Conservation (phyloP, 2,797 vertebrate genomes). For the Sebastes taczanowskii region DNA sequence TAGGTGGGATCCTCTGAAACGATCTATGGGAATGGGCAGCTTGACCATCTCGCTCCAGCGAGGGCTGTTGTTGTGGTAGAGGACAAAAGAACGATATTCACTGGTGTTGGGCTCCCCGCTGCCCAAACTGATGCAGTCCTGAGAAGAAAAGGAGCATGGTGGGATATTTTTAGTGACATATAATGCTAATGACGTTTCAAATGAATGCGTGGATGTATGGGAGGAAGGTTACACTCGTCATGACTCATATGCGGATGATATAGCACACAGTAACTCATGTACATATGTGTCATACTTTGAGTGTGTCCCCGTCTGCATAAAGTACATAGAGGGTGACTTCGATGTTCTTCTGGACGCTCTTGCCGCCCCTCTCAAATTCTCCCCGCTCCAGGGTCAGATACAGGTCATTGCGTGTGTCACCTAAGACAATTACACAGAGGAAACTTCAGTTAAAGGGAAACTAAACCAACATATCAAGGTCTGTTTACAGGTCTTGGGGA, state of each 20-base stretch:
- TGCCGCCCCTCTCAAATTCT: constrained; percentile 97
- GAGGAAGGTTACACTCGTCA: constrained; percentile 4
- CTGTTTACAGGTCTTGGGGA: background rate
- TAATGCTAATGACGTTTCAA: background rate
- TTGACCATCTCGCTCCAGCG: constrained; percentile 99
- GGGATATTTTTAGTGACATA: background rate
- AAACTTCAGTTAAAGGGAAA: constrained; percentile 6
- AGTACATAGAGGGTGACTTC: constrained; percentile 98
- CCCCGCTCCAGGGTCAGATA: constrained; percentile 96
- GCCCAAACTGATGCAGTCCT: constrained; percentile 98
- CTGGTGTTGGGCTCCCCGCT: constrained; percentile 92
- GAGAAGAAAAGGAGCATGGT: constrained; percentile 10
- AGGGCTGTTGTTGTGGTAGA: constrained; percentile 98
- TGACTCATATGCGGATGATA: constrained; percentile 11
- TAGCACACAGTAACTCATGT: constrained; percentile 1
- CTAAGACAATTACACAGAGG: constrained; percentile 69
- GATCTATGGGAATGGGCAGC: constrained; percentile 96
- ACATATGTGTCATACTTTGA: constrained; percentile 86
- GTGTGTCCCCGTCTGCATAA: constrained; percentile 95
- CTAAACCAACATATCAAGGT: background rate
- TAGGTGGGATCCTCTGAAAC: constrained; percentile 97
- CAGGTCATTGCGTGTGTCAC: constrained; percentile 96
- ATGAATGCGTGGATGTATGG: background rate
- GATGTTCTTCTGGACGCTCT: constrained; percentile 99
- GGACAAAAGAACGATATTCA: constrained; percentile 96